Percentiles rank a stretch among this genome's conserved stretches.
Conservation (phyloP, 2,888 invertebrate genomes). For the Ochropacha duplaris region DNA sequence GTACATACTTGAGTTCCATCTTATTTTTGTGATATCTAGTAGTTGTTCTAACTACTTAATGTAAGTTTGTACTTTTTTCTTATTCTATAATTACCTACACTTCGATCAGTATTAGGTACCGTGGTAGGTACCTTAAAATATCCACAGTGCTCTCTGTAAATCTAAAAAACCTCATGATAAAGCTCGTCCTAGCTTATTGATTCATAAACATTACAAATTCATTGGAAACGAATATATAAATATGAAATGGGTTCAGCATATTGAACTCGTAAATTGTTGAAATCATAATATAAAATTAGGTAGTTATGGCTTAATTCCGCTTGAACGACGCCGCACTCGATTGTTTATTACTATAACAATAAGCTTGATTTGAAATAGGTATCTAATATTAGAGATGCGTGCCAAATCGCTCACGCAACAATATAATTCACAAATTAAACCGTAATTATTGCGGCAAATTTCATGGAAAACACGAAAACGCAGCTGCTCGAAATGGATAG, state of each 20-base stretch:
- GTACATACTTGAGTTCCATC: too few species aligned
- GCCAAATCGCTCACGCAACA: constrained; percentile 3
- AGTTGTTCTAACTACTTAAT: too few species aligned
- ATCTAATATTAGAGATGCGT: constrained; percentile 4
- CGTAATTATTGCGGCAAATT: constrained; percentile 3
- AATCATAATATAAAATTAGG: not conserved
- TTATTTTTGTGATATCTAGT: too few species aligned
- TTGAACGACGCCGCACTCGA: not conserved
- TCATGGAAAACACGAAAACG: constrained; percentile 2
- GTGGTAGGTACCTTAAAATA: too few species aligned
- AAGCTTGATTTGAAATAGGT: not conserved
- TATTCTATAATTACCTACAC: too few species aligned
- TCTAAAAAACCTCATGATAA: not conserved
- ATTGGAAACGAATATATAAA: not conserved
- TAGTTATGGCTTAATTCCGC: not conserved
- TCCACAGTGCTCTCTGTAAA: too few species aligned
- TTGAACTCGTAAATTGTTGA: not conserved
- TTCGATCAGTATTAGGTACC: too few species aligned
- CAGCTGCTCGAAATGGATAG: constrained; percentile 3
- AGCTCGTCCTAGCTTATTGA: not conserved
- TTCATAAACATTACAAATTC: not conserved
- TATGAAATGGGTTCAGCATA: not conserved
- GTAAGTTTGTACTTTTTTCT: too few species aligned
- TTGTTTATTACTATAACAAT: constrained; percentile 5
- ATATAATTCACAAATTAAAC: constrained; percentile 4